Conservation (phyloP, 2,113 vertebrate genomes). For the Taurulus bubalis region DNA sequence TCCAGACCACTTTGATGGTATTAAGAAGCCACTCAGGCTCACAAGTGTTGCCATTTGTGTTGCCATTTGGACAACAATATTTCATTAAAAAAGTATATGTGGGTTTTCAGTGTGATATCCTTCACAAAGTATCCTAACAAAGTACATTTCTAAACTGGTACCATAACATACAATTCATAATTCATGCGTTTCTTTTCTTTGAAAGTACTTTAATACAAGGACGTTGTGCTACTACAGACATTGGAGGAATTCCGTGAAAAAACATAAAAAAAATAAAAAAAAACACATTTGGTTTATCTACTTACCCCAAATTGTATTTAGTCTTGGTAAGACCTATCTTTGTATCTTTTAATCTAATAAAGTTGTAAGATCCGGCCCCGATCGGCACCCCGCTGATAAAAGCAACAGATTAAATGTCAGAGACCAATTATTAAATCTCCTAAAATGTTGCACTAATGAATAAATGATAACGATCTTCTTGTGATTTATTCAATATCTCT, state of each 20-base stretch:
- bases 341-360: background rate
- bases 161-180: background rate
- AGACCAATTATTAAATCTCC: conserved; percentile 11
- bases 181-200: background rate
- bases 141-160: background rate
- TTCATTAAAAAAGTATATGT: background rate
- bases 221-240: background rate
- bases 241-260: background rate
- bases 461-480: conserved; percentile 1
- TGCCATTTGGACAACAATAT: background rate
- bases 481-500: conserved; percentile 1
- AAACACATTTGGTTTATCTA: background rate
- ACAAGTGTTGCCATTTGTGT: conserved; percentile 9
- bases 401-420: conserved; percentile 3
- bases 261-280: background rate
- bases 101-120: background rate
- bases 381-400: background rate
- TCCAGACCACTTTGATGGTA: background rate
- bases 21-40: conserved; percentile 7
- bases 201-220: background rate
- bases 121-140: background rate
- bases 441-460: conserved; percentile 19
- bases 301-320: background rate
- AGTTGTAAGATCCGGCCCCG: background rate
- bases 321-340: background rate